These are phyloP conservation scores for Amphipyra tragopoginis DNA, from an alignment of 2,888 invertebrate genomes.

Conservation along the genomic window DNA sequence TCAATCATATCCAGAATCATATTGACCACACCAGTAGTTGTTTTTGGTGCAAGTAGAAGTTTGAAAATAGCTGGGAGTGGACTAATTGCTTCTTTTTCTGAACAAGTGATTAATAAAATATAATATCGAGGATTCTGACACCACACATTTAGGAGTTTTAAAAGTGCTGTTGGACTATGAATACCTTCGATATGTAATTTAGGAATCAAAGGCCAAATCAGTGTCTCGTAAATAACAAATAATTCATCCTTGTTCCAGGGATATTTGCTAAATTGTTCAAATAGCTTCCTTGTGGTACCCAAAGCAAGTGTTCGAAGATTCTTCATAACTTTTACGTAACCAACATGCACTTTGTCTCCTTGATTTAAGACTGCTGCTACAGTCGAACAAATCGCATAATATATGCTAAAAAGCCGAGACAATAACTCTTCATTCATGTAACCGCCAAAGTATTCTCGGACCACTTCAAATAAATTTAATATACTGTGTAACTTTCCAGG, in stretches of 20 bases:
- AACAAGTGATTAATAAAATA: slow-evolving; percentile 91
- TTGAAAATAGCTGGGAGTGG: slow-evolving; percentile 92
- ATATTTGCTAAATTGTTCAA: slow-evolving; percentile 94
- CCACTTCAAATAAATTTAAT: slow-evolving; percentile 93
- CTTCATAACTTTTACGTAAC: slow-evolving; percentile 91
- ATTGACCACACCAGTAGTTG: slow-evolving; percentile 91
- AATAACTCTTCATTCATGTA: slow-evolving; percentile 92
- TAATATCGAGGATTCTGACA: slow-evolving; percentile 95
- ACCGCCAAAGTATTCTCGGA: slow-evolving; percentile 95
- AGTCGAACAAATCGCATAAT: slow-evolving; percentile 92
- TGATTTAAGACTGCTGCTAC: slow-evolving; percentile 91
- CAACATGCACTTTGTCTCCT: slow-evolving; percentile 89
- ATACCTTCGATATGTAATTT: slow-evolving; percentile 95
- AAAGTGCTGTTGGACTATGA: slow-evolving; percentile 94
- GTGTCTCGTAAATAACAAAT: slow-evolving; percentile 93
- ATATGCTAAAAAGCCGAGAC: slow-evolving; percentile 92
- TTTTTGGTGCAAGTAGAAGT: slow-evolving; percentile 92
- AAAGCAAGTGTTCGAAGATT: slow-evolving; percentile 91
- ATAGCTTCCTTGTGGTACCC: slow-evolving; percentile 92
- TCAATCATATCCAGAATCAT: slow-evolving; percentile 93
- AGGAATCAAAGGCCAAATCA: slow-evolving; percentile 94
- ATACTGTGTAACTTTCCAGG: slow-evolving; percentile 94
- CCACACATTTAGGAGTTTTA: slow-evolving; percentile 95
- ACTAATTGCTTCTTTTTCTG: slow-evolving; percentile 83
- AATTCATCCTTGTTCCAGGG: slow-evolving; percentile 93